Evolutionary conservation across 2,888 invertebrate species (phyloP).

Genomic region (Alsophila aescularia): DNA sequence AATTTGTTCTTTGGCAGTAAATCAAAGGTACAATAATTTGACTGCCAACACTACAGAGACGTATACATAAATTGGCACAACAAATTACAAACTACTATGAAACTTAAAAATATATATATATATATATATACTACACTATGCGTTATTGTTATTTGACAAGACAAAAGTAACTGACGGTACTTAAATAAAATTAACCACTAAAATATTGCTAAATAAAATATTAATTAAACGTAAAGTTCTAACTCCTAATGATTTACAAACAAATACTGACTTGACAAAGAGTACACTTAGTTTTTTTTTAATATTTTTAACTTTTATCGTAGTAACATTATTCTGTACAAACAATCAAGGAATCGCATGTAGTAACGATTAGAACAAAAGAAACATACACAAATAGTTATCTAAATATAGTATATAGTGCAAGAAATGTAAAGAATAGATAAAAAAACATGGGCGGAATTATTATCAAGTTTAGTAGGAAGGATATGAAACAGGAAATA

Average conservation of each 20-base stretch:
- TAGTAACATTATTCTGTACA: constrained; percentile 67
- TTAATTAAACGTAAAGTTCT: constrained; percentile 78
- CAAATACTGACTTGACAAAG: constrained; percentile 64
- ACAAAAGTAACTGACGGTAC: constrained; percentile 62
- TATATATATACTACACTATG: constrained; percentile 50
- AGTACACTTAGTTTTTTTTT: constrained; percentile 52
- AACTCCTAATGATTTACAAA: constrained; percentile 77
- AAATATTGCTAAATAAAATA: constrained; percentile 70
- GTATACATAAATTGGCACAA: constrained; percentile 42
- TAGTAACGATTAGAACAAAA: constrained; percentile 41
- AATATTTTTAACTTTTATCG: constrained; percentile 40
- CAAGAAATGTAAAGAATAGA: constrained; percentile 27
- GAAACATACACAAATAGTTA: constrained; percentile 36
- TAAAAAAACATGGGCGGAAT: constrained; percentile 33
- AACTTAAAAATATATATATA: constrained; percentile 49
- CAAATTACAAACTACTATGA: constrained; percentile 45
- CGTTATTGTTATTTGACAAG: constrained; percentile 47
- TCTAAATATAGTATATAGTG: constrained; percentile 28
- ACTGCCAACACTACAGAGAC: constrained; percentile 33
- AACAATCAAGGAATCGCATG: constrained; percentile 60
- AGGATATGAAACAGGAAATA: background rate
- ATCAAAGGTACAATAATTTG: constrained; percentile 26
- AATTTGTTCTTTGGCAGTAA: constrained; percentile 62
- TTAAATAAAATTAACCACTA: constrained; percentile 66
- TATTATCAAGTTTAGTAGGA: constrained; percentile 5